Evolutionary conservation across 2,888 invertebrate genomes (phyloP).

Genomic region (Drosophila phalerata): DNA sequence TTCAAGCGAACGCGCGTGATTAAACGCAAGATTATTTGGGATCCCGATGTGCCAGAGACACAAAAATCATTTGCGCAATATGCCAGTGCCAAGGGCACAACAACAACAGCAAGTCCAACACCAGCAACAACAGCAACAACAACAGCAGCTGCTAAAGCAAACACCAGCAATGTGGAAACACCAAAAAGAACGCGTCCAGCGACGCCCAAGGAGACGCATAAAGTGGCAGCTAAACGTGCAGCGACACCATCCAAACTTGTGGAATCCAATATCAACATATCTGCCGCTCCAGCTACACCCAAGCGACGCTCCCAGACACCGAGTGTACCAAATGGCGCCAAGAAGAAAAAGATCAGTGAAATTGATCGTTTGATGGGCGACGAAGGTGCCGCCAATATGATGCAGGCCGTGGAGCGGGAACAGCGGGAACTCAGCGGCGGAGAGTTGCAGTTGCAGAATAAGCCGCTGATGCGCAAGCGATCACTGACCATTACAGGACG

Average conservation of each 20-base stretch:
- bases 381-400: slow-evolving; percentile 94
- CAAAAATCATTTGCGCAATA: slow-evolving; percentile 80
- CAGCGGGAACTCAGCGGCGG: slow-evolving; percentile 72
- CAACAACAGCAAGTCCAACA: slow-evolving; percentile 1
- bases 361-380: slow-evolving; percentile 92
- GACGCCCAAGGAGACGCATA: slow-evolving; percentile 64
- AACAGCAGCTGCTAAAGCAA: not conserved
- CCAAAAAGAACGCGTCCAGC: slow-evolving; percentile 65
- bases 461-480: slow-evolving; percentile 82
- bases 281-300: slow-evolving; percentile 8
- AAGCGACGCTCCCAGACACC: slow-evolving; percentile 82
- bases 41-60: slow-evolving; percentile 87
- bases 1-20: slow-evolving; percentile 87
- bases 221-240: slow-evolving; percentile 40
- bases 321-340: slow-evolving; percentile 66
- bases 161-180: slow-evolving; percentile 35
- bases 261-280: slow-evolving; percentile 9
- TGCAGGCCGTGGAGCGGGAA: slow-evolving; percentile 90
- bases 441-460: slow-evolving; percentile 53
- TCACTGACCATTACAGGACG: slow-evolving; percentile 75
- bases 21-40: slow-evolving; percentile 91
- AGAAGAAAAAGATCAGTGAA: slow-evolving; percentile 89
- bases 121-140: not conserved
- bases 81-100: slow-evolving; percentile 68
- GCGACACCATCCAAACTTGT: slow-evolving; percentile 44